A percentile compares a stretch with the other conserved stretches of the same genome.
phyloP scores from a whole-genome alignment of 2,888 invertebrate species.

The Bhutanitis thaidina region DNA sequence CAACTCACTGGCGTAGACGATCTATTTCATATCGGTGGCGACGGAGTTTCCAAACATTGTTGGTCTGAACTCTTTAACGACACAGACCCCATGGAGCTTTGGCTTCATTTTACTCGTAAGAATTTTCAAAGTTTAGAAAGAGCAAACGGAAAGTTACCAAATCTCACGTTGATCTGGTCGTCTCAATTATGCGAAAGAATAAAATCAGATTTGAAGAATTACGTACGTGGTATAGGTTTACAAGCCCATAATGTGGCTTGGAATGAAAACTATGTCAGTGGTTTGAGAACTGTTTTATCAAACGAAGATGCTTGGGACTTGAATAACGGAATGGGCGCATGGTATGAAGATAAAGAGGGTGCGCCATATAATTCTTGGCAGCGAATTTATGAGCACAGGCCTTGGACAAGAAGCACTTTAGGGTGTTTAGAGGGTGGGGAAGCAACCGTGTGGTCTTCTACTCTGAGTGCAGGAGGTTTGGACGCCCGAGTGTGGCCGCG shows the following conservation, averaged over 20 bases:
- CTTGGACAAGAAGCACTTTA: conserved; percentile 68
- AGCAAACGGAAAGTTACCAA: conserved; percentile 63
- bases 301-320: conserved; percentile 92
- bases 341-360: conserved; percentile 88
- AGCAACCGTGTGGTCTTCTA: conserved; percentile 90
- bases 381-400: conserved; percentile 88
- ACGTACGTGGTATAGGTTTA: conserved; percentile 40
- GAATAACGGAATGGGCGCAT: conserved; percentile 89
- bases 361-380: conserved; percentile 92
- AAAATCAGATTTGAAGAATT: conserved; percentile 44
- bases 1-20: conserved; percentile 87
- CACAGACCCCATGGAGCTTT: conserved; percentile 82
- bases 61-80: conserved; percentile 83
- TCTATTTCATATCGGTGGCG: conserved; percentile 88
- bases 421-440: conserved; percentile 85
- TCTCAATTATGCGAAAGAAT: conserved; percentile 42
- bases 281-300: conserved; percentile 86
- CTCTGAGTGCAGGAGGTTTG: conserved; percentile 83
- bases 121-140: conserved; percentile 77
- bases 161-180: conserved; percentile 52
- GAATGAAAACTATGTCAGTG: conserved; percentile 76
- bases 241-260: conserved; percentile 83
- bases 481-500: conserved; percentile 90
- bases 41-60: conserved; percentile 86
- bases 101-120: conserved; percentile 85